A percentile compares a stretch with the other conserved stretches of the same genome.
Evolutionary conservation across 2,888 invertebrate species (phyloP).

Genomic region (Acronicta psi): DNA sequence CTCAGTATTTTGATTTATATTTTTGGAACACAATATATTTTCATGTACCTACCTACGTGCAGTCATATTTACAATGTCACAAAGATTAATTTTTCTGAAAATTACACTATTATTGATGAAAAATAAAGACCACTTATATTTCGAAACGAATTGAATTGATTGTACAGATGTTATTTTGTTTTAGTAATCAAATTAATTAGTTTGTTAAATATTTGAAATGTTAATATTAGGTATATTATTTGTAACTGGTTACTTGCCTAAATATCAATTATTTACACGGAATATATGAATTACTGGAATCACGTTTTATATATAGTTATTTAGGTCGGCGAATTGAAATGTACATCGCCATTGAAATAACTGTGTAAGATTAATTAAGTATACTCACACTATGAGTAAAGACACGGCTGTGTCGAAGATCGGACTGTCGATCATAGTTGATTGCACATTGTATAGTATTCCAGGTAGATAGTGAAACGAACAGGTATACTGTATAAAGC

Average conservation of each 20-base stretch:
- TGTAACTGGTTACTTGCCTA: slow-evolving; percentile 64
- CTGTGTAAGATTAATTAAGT: slow-evolving; percentile 42
- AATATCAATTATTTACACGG: slow-evolving; percentile 69
- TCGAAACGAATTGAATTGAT: slow-evolving; percentile 55
- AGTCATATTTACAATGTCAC: slow-evolving; percentile 62
- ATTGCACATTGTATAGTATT: slow-evolving; percentile 53
- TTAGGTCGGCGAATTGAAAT: slow-evolving; percentile 32
- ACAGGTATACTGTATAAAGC: slow-evolving; percentile 24
- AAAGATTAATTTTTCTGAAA: slow-evolving; percentile 63
- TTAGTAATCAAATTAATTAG: slow-evolving; percentile 60
- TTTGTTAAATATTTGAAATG: slow-evolving; percentile 59
- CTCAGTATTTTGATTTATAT: slow-evolving; percentile 62
- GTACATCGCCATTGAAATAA: slow-evolving; percentile 36
- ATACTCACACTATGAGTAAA: slow-evolving; percentile 24
- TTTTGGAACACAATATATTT: slow-evolving; percentile 69
- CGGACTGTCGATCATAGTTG: slow-evolving; percentile 27
- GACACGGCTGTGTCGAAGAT: slow-evolving; percentile 20
- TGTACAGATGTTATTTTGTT: slow-evolving; percentile 60
- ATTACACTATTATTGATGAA: slow-evolving; percentile 44
- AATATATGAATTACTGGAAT: slow-evolving; percentile 53
- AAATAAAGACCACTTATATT: slow-evolving; percentile 45
- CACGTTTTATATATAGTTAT: slow-evolving; percentile 51
- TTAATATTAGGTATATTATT: slow-evolving; percentile 58
- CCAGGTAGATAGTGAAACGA: slow-evolving; percentile 15
- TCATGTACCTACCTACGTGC: slow-evolving; percentile 50